phyloP scores from a whole-genome alignment of 2,797 vertebrate genomes.

The Halcyon badia region DNA sequence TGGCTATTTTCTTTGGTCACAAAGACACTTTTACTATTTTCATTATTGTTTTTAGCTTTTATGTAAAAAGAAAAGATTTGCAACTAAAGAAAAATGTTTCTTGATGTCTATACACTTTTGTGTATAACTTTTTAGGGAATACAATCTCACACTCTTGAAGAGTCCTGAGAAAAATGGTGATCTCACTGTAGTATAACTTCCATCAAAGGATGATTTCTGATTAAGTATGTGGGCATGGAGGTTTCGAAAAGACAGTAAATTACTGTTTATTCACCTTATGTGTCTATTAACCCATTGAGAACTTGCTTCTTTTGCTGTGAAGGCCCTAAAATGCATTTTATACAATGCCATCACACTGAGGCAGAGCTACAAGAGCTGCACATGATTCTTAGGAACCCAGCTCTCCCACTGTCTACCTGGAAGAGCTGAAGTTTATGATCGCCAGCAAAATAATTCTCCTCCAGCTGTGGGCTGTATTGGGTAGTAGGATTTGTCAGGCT shows the following conservation, averaged over 20 bases:
- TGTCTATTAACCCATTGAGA: background rate
- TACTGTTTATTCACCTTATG: background rate
- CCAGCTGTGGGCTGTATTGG: background rate
- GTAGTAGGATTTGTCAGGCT: background rate
- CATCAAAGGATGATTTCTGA: background rate
- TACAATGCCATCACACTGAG: background rate
- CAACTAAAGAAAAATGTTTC: background rate
- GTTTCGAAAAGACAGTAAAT: background rate
- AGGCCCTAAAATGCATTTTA: background rate
- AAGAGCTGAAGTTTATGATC: background rate
- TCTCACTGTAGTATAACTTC: background rate
- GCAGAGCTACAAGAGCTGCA: background rate
- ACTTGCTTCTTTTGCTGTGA: background rate
- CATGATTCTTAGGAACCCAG: background rate
- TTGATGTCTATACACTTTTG: background rate
- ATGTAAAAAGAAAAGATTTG: constrained; percentile 2
- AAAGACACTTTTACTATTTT: constrained; percentile 13
- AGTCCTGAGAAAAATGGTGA: background rate
- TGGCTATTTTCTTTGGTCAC: constrained; percentile 37
- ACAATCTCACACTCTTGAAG: background rate
- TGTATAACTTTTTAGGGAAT: background rate
- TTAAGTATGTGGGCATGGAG: background rate
- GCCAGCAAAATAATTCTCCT: background rate
- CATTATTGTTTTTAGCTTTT: constrained; percentile 29
- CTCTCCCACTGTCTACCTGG: background rate